phyloP scores from a whole-genome alignment of 2,888 invertebrate genomes.

The Hoplodrina blanda region DNA sequence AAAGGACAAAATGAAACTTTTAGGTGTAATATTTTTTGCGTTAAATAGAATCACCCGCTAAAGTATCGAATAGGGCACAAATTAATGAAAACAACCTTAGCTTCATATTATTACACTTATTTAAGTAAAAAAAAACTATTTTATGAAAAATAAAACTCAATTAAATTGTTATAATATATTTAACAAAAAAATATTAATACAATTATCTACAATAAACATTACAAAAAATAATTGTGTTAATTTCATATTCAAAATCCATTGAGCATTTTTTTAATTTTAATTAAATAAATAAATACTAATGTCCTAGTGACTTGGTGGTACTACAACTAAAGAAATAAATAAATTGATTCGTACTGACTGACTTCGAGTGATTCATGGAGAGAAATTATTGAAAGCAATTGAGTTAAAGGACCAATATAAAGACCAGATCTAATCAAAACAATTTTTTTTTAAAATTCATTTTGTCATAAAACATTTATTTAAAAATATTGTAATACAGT shows the following conservation, averaged over 20 bases:
- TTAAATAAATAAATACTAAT: constrained; percentile 66
- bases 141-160: constrained; percentile 2
- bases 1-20: too few relatives aligned
- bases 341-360: constrained; percentile 50
- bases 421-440: background rate
- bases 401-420: background rate
- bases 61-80: too few relatives aligned
- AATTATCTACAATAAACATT: constrained; percentile 45
- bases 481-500: too few relatives aligned
- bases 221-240: constrained; percentile 26
- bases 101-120: too few relatives aligned
- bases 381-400: background rate
- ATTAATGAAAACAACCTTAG: too few relatives aligned
- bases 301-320: constrained; percentile 82
- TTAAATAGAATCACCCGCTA: too few relatives aligned
- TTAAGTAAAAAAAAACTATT: too few relatives aligned
- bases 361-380: constrained; percentile 67
- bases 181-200: constrained; percentile 46
- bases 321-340: constrained; percentile 61
- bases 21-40: too few relatives aligned
- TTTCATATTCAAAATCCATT: constrained; percentile 25
- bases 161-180: constrained; percentile 35
- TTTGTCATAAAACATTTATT: too few relatives aligned
- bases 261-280: constrained; percentile 39
- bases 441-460: too few relatives aligned